phyloP scores from a whole-genome alignment of 1,140 invertebrate genomes.

The Apis laboriosa region DNA sequence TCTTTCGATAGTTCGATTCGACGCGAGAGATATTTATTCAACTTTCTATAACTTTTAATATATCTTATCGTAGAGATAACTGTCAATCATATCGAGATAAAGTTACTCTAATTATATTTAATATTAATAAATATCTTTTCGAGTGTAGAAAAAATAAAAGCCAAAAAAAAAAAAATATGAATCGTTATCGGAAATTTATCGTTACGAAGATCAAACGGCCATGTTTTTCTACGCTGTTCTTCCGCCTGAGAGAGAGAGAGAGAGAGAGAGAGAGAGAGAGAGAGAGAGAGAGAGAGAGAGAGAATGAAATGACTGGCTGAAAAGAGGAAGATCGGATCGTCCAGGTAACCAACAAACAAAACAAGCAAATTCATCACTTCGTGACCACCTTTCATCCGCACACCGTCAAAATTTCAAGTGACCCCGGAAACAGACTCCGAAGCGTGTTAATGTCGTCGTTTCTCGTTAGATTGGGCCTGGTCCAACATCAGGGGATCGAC shows the following conservation, averaged over 20 bases:
- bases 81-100: no score
- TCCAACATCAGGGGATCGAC: constrained; percentile 5
- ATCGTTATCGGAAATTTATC: no score
- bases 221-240: not conserved
- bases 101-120: no score
- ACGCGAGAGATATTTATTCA: no score
- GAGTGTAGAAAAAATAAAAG: no score
- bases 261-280: not conserved
- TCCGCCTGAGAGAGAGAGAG: no score
- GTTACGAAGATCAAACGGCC: accelerated
- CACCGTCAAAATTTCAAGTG: constrained; percentile 45
- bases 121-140: no score
- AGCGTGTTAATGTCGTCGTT: not conserved
- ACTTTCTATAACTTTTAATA: no score
- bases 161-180: no score
- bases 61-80: no score
- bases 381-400: not conserved
- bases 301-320: not conserved
- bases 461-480: not conserved
- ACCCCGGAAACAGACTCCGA: not conserved
- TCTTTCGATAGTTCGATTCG: no score
- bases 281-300: not conserved
- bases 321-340: constrained; percentile 23
- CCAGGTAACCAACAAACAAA: constrained; percentile 35
- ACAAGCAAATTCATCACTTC: constrained; percentile 16